Conservation (phyloP, 1,140 invertebrate species). For the Melipona quadrifasciata region DNA sequence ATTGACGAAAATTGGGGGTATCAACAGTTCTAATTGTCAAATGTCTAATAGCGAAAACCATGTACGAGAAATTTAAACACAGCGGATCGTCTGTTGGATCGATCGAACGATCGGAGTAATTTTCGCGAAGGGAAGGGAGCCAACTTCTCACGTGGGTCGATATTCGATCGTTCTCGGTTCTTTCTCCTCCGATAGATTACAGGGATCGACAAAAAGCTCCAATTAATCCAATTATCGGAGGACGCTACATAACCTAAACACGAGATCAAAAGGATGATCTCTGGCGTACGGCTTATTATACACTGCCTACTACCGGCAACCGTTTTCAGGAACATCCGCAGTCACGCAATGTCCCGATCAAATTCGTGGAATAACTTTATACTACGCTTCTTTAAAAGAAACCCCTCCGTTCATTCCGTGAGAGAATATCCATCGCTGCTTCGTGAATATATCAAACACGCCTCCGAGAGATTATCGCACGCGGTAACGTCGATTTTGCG, state of each 20-base stretch:
- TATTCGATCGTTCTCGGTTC: background rate
- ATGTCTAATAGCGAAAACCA: too few species aligned
- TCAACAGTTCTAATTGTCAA: too few species aligned
- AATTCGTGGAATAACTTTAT: slow-evolving; percentile 78
- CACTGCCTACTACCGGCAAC: slow-evolving; percentile 30
- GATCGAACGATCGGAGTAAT: background rate
- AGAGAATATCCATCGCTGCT: slow-evolving; percentile 45
- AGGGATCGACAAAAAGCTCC: slow-evolving; percentile 73
- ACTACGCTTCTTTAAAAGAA: slow-evolving; percentile 50
- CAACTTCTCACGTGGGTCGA: background rate
- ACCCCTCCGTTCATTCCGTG: slow-evolving; percentile 42
- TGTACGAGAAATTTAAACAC: too few species aligned
- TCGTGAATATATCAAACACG: slow-evolving; percentile 51
- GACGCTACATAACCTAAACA: slow-evolving; percentile 70
- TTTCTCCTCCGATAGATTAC: slow-evolving; percentile 70
- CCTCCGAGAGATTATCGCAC: slow-evolving; percentile 15
- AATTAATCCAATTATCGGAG: slow-evolving; percentile 80
- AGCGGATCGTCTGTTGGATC: background rate
- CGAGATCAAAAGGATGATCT: slow-evolving; percentile 70
- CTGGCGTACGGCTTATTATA: slow-evolving; percentile 61
- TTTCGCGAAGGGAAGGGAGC: background rate
- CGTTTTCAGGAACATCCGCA: slow-evolving; percentile 70
- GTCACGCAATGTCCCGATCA: slow-evolving; percentile 77
- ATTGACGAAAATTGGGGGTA: too few species aligned
- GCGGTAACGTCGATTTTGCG: background rate